These are phyloP conservation scores for Speoplatyrhinus poulsoni DNA, from an alignment of 2,113 vertebrate genomes.

Conservation along the genomic window DNA sequence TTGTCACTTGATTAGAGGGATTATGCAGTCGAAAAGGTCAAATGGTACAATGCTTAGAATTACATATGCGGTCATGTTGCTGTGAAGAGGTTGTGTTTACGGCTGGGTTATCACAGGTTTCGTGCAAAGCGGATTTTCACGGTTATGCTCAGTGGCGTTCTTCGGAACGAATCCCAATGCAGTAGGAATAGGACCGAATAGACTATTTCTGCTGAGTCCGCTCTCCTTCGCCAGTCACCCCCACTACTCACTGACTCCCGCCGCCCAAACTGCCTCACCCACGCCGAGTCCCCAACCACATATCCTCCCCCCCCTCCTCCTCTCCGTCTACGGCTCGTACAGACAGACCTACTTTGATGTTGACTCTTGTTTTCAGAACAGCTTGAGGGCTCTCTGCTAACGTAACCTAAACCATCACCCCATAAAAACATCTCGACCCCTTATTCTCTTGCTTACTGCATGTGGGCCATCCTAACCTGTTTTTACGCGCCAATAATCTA, in stretches of 20 bases:
- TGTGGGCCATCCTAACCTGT: slow-evolving; percentile 26
- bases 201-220: background rate
- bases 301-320: slow-evolving; percentile 25
- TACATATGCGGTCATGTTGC: slow-evolving; percentile 18
- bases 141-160: background rate
- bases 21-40: slow-evolving; percentile 57
- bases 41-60: slow-evolving; percentile 19
- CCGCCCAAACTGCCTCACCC: slow-evolving; percentile 14
- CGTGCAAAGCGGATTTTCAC: background rate
- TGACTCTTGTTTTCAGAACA: slow-evolving; percentile 70
- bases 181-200: background rate
- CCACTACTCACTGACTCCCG: slow-evolving; percentile 44
- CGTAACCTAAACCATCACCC: slow-evolving; percentile 65
- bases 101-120: slow-evolving; percentile 34
- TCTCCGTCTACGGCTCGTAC: background rate
- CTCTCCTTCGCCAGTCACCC: background rate
- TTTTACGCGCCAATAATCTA: slow-evolving; percentile 35
- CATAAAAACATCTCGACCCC: slow-evolving; percentile 48
- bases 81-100: slow-evolving; percentile 45
- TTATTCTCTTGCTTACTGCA: slow-evolving; percentile 41
- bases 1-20: slow-evolving; percentile 63
- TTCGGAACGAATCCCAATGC: background rate
- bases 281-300: background rate
- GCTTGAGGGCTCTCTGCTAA: slow-evolving; percentile 62
- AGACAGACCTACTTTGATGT: slow-evolving; percentile 56